Conservation (phyloP, 2,797 vertebrate genomes). For the Lateolabrax maculatus region DNA sequence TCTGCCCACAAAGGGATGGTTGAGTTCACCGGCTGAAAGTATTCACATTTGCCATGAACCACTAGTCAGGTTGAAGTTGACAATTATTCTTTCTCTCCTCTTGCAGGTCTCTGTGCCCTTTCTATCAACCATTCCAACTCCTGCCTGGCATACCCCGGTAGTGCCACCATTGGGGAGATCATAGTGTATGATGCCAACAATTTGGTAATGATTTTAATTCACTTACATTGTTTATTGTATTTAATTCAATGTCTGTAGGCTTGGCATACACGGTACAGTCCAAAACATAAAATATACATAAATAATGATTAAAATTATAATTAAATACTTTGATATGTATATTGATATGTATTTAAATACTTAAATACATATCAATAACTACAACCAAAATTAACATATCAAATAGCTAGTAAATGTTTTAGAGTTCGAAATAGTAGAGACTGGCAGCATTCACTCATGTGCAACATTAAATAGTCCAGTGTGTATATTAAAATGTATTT, state of each 20-base stretch:
- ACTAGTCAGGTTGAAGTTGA: neutral
- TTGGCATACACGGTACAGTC: neutral
- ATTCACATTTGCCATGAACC: neutral
- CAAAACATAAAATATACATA: neutral
- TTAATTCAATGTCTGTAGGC: neutral
- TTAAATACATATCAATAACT: too few species aligned
- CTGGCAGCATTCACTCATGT: too few species aligned
- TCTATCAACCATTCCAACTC: conserved; percentile 96
- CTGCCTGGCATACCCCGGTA: conserved; percentile 94
- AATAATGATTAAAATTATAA: too few species aligned
- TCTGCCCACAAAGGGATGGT: neutral
- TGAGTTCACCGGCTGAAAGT: neutral
- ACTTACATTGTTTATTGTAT: neutral
- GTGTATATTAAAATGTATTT: too few species aligned
- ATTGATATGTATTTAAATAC: too few species aligned
- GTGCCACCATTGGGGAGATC: conserved; percentile 91
- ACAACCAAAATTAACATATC: too few species aligned
- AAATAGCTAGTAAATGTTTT: too few species aligned
- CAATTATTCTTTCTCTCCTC: neutral
- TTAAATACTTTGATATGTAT: too few species aligned
- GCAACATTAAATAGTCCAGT: too few species aligned
- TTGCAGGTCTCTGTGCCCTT: conserved; percentile 93
- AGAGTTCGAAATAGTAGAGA: too few species aligned
- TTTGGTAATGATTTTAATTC: conserved; percentile 85
- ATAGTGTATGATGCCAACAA: conserved; percentile 92